Percentiles rank a stretch among this genome's conserved stretches.
These are phyloP conservation scores for Dolichallabes microphthalmus DNA, from an alignment of 2,113 vertebrate genomes.

Conservation along the genomic window DNA sequence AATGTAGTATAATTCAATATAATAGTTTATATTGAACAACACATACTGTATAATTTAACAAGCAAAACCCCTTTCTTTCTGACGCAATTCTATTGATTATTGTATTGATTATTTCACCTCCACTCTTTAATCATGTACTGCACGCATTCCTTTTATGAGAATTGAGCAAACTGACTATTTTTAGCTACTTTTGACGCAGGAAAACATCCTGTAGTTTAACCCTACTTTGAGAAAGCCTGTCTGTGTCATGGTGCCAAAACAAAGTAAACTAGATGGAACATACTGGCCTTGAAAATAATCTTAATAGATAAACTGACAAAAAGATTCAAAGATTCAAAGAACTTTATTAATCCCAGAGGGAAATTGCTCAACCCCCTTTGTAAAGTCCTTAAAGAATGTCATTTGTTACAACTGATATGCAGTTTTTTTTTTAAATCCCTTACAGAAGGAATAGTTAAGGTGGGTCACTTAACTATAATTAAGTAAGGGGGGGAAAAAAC, in stretches of 20 bases:
- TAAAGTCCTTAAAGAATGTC: neutral
- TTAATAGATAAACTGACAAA: neutral
- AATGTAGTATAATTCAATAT: too few species aligned
- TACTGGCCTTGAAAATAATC: conserved; percentile 14
- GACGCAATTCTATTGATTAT: neutral
- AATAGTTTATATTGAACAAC: neutral
- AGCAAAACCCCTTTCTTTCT: neutral
- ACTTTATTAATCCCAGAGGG: too few species aligned
- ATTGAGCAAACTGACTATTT: neutral
- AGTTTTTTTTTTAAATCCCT: neutral
- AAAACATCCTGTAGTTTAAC: neutral
- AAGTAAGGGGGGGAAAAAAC: neutral
- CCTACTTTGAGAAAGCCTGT: neutral
- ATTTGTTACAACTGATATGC: conserved; percentile 12
- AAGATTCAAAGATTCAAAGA: too few species aligned
- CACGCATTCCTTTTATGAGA: neutral
- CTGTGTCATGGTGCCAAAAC: neutral
- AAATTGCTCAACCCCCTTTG: too few species aligned
- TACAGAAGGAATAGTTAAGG: conserved; percentile 24
- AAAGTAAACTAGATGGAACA: conserved; percentile 2
- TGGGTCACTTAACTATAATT: conserved; percentile 24
- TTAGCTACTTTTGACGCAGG: neutral
- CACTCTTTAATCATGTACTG: neutral
- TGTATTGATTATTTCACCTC: neutral
- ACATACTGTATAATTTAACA: neutral